These are phyloP conservation scores for Lepidurus apus DNA, from an alignment of 1,140 invertebrate species.

Conservation along the genomic window DNA sequence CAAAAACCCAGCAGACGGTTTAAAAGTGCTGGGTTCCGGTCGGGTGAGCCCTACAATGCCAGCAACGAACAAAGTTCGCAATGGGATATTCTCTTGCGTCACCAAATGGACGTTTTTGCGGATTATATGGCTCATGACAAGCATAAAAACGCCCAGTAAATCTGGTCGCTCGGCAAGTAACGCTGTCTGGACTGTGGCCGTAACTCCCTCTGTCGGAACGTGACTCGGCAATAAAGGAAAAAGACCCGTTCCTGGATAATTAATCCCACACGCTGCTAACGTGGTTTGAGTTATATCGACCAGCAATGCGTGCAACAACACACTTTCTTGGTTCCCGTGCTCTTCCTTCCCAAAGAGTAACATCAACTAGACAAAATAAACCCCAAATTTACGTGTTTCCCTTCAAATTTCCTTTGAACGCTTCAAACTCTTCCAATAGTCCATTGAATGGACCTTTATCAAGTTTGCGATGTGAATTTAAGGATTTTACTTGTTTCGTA, in stretches of 20 bases:
- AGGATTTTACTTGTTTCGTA: constrained; percentile 57
- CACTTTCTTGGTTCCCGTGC: background rate
- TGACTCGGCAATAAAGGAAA: background rate
- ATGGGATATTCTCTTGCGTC: background rate
- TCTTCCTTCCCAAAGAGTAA: constrained; percentile 39
- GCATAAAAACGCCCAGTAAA: constrained; percentile 1
- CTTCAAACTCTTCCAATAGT: no score
- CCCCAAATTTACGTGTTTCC: background rate
- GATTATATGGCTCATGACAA: constrained; percentile 8
- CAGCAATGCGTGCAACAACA: constrained; percentile 28
- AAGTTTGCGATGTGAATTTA: background rate
- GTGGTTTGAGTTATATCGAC: constrained; percentile 32
- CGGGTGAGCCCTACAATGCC: constrained; percentile 52
- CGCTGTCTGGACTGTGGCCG: background rate
- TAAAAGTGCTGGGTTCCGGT: constrained; percentile 56
- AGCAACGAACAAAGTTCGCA: constrained; percentile 39
- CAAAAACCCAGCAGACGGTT: constrained; percentile 52
- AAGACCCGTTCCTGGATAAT: background rate
- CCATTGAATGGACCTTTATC: background rate
- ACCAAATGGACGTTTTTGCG: background rate
- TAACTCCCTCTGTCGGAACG: constrained; percentile 1
- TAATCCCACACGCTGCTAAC: constrained; percentile 35
- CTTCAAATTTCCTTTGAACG: no score
- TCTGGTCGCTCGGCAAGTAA: background rate
- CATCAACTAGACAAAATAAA: constrained; percentile 36